These are phyloP conservation scores for Drosophila neonasuta DNA, from an alignment of 2,888 invertebrate genomes.

Conservation along the genomic window DNA sequence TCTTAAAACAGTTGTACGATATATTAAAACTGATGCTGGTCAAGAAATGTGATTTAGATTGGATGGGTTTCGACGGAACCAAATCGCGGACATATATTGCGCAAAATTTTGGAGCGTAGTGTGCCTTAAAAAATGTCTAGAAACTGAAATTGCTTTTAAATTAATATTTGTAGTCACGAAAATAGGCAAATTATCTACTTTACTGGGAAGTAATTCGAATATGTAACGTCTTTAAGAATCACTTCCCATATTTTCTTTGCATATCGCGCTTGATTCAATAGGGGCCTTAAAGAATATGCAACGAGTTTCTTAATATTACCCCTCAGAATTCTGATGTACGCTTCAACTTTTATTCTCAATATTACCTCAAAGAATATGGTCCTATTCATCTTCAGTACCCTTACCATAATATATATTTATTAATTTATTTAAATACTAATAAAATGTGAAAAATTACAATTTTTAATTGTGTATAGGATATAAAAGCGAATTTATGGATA, in stretches of 20 bases:
- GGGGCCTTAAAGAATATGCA: conserved; percentile 3
- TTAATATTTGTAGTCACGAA: conserved; percentile 7
- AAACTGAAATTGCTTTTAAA: conserved; percentile 8
- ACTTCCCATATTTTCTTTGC: background rate
- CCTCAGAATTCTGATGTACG: background rate
- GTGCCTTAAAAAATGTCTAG: conserved; percentile 13
- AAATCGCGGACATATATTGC: background rate
- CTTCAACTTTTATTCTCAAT: conserved; percentile 1
- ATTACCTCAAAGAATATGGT: conserved; percentile 18
- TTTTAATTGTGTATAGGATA: background rate
- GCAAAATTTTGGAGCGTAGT: conserved; percentile 3
- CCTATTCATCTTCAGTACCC: conserved; percentile 9
- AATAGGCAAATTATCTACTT: background rate
- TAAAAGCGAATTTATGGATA: background rate
- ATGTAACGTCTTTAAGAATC: background rate
- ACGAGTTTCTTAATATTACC: conserved; percentile 1
- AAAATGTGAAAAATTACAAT: conserved; percentile 8
- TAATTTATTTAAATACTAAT: conserved; percentile 12
- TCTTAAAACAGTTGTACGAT: conserved; percentile 2
- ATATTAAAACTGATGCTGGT: conserved; percentile 2
- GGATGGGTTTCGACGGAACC: background rate
- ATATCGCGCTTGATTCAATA: background rate
- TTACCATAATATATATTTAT: background rate
- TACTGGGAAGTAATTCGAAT: background rate
- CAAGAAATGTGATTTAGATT: conserved; percentile 2